Evolutionary conservation across 2,113 vertebrate species (phyloP).

Genomic region (Acanthisitta chloris): DNA sequence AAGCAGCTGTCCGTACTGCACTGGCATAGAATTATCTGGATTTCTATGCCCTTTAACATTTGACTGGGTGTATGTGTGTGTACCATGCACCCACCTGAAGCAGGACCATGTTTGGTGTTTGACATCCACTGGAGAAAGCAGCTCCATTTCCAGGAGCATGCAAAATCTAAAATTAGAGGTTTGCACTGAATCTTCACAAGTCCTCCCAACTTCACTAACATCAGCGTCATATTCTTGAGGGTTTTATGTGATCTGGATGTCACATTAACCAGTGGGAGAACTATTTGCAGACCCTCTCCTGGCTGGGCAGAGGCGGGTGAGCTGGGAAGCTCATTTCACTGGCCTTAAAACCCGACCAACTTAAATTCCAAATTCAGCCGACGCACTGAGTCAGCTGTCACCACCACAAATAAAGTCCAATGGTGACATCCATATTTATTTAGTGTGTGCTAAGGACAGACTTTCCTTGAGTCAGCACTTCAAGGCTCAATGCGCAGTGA

Average conservation of each 20-base stretch:
- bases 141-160: not conserved
- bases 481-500: not conserved
- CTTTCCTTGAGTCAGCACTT: not conserved
- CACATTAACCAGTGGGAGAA: not conserved
- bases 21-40: accelerated
- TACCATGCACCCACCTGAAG: not conserved
- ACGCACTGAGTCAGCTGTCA: not conserved
- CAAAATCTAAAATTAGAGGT: not conserved
- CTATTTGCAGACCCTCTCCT: not conserved
- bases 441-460: not conserved
- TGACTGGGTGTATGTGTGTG: too few relatives aligned
- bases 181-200: not conserved
- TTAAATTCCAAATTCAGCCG: not conserved
- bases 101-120: not conserved
- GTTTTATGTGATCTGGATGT: not conserved
- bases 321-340: not conserved
- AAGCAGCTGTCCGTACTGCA: not conserved
- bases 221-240: not conserved
- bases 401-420: not conserved
- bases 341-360: not conserved
- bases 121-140: not conserved
- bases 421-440: not conserved
- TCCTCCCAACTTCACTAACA: not conserved
- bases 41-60: not conserved
- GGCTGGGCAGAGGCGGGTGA: not conserved